Conservation (phyloP, 2,888 invertebrate genomes). For the Esperia sulphurella region DNA sequence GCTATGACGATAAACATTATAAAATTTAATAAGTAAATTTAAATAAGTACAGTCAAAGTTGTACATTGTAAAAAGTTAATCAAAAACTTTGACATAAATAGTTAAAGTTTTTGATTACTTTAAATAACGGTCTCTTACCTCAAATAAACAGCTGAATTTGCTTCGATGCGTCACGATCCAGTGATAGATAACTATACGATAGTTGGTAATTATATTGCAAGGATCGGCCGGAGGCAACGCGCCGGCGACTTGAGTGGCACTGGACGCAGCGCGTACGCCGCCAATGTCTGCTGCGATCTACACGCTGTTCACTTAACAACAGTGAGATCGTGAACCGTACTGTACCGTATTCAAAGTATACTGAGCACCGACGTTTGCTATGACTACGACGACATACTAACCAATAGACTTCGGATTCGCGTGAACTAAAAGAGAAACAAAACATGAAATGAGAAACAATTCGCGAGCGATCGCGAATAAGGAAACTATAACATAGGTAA, state of each 20-base stretch:
- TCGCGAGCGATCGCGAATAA: too few species aligned
- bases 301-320: background rate
- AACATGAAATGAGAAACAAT: too few species aligned
- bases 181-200: background rate
- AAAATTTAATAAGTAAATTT: background rate
- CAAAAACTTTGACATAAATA: background rate
- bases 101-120: background rate
- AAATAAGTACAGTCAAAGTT: background rate
- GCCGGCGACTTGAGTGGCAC: constrained; percentile 18
- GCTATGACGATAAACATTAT: too few species aligned
- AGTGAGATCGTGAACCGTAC: background rate
- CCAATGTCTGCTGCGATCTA: constrained; percentile 3
- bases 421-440: too few species aligned
- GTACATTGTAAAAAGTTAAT: background rate
- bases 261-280: constrained; percentile 17
- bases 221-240: constrained; percentile 26
- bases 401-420: too few species aligned
- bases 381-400: too few species aligned
- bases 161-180: background rate
- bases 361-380: too few species aligned
- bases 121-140: constrained; percentile 20
- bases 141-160: constrained; percentile 23
- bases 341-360: too few species aligned
- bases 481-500: too few species aligned
- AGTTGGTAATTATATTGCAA: constrained; percentile 12